Conservation (phyloP, 2,888 invertebrate species). For the Junonia oenone region DNA sequence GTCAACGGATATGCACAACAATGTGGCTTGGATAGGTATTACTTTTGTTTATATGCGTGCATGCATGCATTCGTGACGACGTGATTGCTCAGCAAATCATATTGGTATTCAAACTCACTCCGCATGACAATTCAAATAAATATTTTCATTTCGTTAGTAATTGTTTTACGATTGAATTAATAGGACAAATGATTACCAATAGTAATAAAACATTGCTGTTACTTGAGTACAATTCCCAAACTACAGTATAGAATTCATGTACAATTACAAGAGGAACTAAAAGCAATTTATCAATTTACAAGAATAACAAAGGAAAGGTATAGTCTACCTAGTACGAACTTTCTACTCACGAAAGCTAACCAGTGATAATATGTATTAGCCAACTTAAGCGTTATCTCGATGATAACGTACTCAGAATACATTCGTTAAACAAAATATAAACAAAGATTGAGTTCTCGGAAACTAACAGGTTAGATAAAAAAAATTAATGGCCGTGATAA, state of each 20-base stretch:
- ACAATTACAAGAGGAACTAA: too few species aligned
- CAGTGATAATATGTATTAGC: constrained; percentile 13
- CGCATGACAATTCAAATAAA: background rate
- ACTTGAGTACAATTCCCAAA: too few species aligned
- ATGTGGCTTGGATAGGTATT: background rate
- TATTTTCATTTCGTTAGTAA: background rate
- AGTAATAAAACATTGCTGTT: too few species aligned
- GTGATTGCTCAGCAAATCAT: background rate
- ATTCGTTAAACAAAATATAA: constrained; percentile 43
- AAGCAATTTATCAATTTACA: too few species aligned
- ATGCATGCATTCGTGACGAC: background rate
- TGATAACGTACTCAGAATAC: constrained; percentile 39
- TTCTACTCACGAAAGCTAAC: constrained; percentile 1
- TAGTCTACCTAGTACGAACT: background rate
- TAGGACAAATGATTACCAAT: too few species aligned
- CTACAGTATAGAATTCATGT: too few species aligned
- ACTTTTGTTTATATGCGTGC: background rate
- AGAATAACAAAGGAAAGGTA: background rate
- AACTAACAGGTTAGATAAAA: constrained; percentile 25
- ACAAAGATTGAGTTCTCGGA: constrained; percentile 26
- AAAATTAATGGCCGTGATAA: constrained; percentile 35
- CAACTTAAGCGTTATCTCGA: constrained; percentile 5
- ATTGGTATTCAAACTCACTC: background rate
- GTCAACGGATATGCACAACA: background rate
- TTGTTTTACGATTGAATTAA: background rate